Evolutionary conservation across 1,140 invertebrate species (phyloP), one percentile per base, ranked within the genome.

Genomic region (Drosophila asahinai): DNA sequence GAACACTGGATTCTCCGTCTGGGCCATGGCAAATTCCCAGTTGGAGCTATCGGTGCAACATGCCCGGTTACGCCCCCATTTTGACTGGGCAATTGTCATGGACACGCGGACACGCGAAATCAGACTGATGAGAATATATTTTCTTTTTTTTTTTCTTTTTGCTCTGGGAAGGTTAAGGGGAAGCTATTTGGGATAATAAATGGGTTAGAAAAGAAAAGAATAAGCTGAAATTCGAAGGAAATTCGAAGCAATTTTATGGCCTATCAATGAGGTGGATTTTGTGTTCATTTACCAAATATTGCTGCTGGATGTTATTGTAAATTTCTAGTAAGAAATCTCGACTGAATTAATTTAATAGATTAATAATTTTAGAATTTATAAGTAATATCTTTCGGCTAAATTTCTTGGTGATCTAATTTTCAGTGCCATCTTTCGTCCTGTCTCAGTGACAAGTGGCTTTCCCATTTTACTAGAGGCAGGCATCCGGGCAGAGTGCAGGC

Each of bases 11-110:
- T 25, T 47, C 43, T 42, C 15, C 30, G 70, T 72, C 71, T 82
- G 63, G 78, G 74, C 54, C 68, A 84, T 76, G 81, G 61, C 67
- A 83, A 86, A 80, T 86, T 76, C 57, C 64, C 77, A 70, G 71
- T 65, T 77, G 47, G 45, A 57, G 62, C 55, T 36, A 19, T 19
- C 51, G 70, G 62, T 64, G 77, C 67, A 84, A 66, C 61, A 78
- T 75, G 65, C 66, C 61, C 55, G 63, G 70, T 51, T 43, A 81
- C 84, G 81, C 84, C 84, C 86, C 70, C 77, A 62, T 79, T 77
- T 63, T 66, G 42, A 55, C 61, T 74, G 68, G 60, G 66, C 76
- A 86, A 75, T 80, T 86, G 83, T 80, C 83, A 83, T 83, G 83
- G 52, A 61, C 51, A 71, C 25, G 70, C 67, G 30, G 30, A 55